These are phyloP conservation scores for Xiphydria camelus DNA, from an alignment of 2,888 invertebrate genomes.

Conservation along the genomic window DNA sequence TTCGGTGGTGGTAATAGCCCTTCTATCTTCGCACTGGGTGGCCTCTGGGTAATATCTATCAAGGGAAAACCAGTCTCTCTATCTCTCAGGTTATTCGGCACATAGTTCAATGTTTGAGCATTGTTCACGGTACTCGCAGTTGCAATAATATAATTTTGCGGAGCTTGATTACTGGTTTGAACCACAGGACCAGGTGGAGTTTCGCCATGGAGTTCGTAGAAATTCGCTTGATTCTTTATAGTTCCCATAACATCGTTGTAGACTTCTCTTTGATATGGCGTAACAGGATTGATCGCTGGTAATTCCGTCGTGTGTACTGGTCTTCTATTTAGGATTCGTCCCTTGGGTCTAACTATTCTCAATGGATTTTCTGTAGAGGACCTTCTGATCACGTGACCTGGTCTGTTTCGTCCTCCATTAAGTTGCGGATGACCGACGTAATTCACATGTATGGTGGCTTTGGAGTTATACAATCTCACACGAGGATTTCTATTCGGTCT, in stretches of 20 bases:
- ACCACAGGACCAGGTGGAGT: neutral
- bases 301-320: conserved; percentile 19
- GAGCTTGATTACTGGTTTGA: neutral
- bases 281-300: conserved; percentile 16
- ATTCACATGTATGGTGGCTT: neutral
- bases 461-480: neutral
- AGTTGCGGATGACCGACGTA: conserved; percentile 1
- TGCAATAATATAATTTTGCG: neutral
- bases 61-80: conserved; percentile 4
- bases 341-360: neutral
- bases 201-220: conserved; percentile 16
- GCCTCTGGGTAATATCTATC: conserved; percentile 12
- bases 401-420: conserved; percentile 4
- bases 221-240: conserved; percentile 40
- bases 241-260: conserved; percentile 54
- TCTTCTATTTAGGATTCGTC: conserved; percentile 5
- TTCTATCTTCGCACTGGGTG: conserved; percentile 8
- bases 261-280: conserved; percentile 45
- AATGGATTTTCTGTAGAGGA: neutral
- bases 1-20: conserved; percentile 15
- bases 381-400: neutral
- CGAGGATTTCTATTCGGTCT: conserved; percentile 1
- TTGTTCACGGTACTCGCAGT: conserved; percentile 1
- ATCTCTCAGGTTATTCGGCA: neutral
- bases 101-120: neutral